phyloP scores from a whole-genome alignment of 2,113 vertebrate genomes.

The Syngnathus typhle region DNA sequence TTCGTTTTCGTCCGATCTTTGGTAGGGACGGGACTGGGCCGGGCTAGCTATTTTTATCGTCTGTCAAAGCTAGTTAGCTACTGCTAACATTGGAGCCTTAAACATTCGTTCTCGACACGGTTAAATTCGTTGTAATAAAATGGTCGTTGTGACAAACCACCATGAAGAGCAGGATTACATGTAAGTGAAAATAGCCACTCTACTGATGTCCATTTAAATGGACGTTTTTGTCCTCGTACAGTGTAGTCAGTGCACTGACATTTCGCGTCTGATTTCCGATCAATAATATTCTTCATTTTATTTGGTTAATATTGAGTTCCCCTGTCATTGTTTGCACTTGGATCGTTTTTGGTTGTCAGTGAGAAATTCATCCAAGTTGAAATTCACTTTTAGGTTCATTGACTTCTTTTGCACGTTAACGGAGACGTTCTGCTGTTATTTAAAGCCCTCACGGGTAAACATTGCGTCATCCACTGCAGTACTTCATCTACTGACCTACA shows the following conservation, averaged over 20 bases:
- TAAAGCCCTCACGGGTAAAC: constrained; percentile 15
- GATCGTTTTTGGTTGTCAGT: neutral
- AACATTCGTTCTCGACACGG: neutral
- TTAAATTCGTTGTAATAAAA: constrained; percentile 40
- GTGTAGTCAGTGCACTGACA: neutral
- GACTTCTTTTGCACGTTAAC: too few relatives aligned
- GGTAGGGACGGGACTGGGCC: neutral
- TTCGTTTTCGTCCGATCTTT: neutral
- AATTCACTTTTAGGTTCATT: too few relatives aligned
- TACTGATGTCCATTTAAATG: neutral
- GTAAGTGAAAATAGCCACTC: constrained; percentile 58
- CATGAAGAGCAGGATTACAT: constrained; percentile 71
- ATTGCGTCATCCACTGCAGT: constrained; percentile 12
- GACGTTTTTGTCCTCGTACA: neutral
- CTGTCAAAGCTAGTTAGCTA: constrained; percentile 19
- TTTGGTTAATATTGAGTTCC: neutral
- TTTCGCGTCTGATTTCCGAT: neutral
- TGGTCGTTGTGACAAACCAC: constrained; percentile 71
- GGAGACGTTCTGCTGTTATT: neutral
- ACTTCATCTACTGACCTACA: constrained; percentile 3
- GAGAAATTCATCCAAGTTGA: neutral
- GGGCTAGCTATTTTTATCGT: neutral
- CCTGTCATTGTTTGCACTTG: neutral
- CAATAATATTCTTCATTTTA: neutral
- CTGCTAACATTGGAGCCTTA: neutral